Evolutionary conservation across 2,113 vertebrate species (phyloP).

Genomic region (Podarcis muralis): DNA sequence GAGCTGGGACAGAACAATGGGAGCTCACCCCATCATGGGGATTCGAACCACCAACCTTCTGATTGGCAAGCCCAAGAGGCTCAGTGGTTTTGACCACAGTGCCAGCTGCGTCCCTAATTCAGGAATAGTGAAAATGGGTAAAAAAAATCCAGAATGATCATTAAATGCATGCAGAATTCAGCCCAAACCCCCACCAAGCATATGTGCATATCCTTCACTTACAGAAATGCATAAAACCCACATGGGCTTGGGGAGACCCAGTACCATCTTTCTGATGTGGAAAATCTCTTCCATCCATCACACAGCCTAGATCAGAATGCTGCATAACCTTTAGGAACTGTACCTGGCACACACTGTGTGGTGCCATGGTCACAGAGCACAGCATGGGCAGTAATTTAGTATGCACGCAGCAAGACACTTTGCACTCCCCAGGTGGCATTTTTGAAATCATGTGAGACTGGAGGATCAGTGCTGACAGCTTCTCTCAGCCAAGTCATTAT

Average conservation of each 20-base stretch:
- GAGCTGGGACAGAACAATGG: too few relatives aligned
- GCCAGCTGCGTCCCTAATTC: too few relatives aligned
- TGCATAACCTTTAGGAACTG: background rate
- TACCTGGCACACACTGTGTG: background rate
- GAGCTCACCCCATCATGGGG: too few relatives aligned
- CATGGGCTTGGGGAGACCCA: background rate
- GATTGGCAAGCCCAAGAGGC: too few relatives aligned
- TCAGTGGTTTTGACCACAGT: too few relatives aligned
- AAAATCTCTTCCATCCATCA: background rate
- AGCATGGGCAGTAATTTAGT: conserved; percentile 36
- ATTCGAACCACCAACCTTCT: too few relatives aligned
- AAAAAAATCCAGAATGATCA: background rate
- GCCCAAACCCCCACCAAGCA: background rate
- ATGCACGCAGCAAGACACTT: conserved; percentile 57
- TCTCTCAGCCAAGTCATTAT: conserved; percentile 58
- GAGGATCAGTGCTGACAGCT: conserved; percentile 50
- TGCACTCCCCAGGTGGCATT: conserved; percentile 71
- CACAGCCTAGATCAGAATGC: background rate
- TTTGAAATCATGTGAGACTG: conserved; percentile 49
- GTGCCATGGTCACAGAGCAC: background rate
- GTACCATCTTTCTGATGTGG: background rate
- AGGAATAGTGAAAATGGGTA: background rate
- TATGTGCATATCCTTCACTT: background rate
- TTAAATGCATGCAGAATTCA: background rate
- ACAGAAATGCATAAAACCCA: background rate